Evolutionary conservation across 2,888 invertebrate genomes (phyloP).

Genomic region (Gymnosoma rotundatum): DNA sequence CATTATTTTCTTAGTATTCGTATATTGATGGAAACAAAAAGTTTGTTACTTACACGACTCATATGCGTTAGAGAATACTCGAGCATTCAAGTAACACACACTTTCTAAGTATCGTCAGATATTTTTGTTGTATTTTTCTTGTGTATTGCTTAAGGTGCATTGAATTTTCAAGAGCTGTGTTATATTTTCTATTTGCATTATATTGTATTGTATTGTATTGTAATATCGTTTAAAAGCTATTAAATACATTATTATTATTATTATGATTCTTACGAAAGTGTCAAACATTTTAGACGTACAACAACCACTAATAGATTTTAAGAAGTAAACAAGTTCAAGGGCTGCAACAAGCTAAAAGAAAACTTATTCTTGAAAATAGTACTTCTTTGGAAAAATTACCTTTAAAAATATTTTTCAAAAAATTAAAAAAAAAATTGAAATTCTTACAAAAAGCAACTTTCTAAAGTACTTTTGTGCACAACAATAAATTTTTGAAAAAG

Average conservation of each 20-base stretch:
- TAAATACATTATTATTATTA: conserved; percentile 68
- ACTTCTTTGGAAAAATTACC: no score
- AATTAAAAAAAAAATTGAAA: no score
- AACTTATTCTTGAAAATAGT: no score
- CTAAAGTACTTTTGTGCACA: no score
- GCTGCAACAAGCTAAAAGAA: neutral
- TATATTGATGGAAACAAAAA: neutral
- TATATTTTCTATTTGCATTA: conserved; percentile 33
- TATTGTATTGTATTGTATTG: conserved; percentile 40
- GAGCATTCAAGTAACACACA: conserved; percentile 24
- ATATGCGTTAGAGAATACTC: conserved; percentile 7
- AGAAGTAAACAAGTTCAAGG: conserved; percentile 12
- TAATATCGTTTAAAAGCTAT: conserved; percentile 68
- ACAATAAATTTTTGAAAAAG: no score
- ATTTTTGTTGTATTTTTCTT: conserved; percentile 20
- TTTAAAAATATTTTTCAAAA: no score
- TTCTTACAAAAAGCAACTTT: no score
- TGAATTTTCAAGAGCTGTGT: conserved; percentile 17
- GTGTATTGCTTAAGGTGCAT: conserved; percentile 23
- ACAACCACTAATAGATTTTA: conserved; percentile 19
- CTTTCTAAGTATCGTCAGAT: conserved; percentile 49
- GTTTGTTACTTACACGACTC: conserved; percentile 45
- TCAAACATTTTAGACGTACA: conserved; percentile 39
- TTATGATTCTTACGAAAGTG: conserved; percentile 60
- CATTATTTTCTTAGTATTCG: neutral